These are phyloP conservation scores for Sitta carolinensis DNA, from an alignment of 2,797 vertebrate species.

Conservation along the genomic window DNA sequence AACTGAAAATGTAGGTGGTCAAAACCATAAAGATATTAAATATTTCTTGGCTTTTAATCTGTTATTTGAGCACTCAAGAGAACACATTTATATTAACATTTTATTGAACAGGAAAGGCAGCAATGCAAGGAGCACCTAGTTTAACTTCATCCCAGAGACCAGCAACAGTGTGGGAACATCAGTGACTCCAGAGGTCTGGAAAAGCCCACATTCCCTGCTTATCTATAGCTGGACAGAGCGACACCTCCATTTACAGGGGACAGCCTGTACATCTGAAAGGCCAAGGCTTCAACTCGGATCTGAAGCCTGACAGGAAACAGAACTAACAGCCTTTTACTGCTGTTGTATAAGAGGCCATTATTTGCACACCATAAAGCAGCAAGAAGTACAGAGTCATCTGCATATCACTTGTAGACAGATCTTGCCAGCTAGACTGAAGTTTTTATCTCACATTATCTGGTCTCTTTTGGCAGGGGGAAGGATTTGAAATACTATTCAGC, in stretches of 20 bases:
- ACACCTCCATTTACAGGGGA: neutral
- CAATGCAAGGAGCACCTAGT: neutral
- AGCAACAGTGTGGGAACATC: neutral
- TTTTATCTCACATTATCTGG: neutral
- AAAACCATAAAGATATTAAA: neutral
- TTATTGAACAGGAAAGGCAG: neutral
- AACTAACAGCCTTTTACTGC: slow-evolving; percentile 16
- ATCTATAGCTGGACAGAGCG: neutral
- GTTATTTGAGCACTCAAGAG: neutral
- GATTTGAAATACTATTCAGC: neutral
- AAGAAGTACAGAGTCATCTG: neutral
- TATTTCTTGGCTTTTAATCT: neutral
- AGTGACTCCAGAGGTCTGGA: neutral
- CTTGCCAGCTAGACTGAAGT: neutral
- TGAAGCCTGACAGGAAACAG: neutral
- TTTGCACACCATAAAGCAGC: slow-evolving; percentile 49
- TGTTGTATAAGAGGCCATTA: slow-evolving; percentile 33
- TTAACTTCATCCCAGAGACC: neutral
- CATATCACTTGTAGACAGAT: neutral
- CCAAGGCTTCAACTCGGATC: neutral
- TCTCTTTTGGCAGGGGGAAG: neutral
- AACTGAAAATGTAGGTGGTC: neutral
- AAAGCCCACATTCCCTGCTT: neutral
- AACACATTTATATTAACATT: neutral
- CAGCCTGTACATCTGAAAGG: neutral